Conservation (phyloP, 1,140 invertebrate genomes). For the Polyergus mexicanus region DNA sequence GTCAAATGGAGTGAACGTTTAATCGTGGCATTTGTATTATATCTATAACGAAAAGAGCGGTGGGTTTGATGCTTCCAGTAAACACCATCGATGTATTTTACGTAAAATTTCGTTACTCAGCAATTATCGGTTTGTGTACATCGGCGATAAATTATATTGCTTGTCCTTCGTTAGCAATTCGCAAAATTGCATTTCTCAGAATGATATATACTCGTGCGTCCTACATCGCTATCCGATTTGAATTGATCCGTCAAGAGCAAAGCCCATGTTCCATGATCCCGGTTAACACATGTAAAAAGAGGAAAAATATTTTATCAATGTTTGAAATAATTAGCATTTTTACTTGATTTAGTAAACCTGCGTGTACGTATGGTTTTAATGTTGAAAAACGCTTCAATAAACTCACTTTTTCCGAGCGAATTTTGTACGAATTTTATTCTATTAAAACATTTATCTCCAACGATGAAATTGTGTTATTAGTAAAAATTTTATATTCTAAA, state of each 20-base stretch:
- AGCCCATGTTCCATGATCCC: too few relatives aligned
- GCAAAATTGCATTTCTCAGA: slow-evolving; percentile 66
- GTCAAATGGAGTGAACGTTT: not conserved
- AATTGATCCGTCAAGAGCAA: slow-evolving; percentile 26
- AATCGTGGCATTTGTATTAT: not conserved
- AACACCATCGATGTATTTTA: slow-evolving; percentile 47
- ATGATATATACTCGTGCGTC: slow-evolving; percentile 30
- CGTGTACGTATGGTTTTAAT: not conserved
- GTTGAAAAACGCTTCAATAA: not conserved
- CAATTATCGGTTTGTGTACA: slow-evolving; percentile 33
- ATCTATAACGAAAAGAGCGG: not conserved
- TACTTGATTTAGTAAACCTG: slow-evolving; percentile 5
- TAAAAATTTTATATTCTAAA: slow-evolving; percentile 1
- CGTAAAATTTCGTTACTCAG: slow-evolving; percentile 60
- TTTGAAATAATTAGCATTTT: slow-evolving; percentile 44
- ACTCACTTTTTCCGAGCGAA: not conserved
- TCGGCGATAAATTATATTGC: slow-evolving; percentile 25
- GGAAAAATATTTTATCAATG: not conserved
- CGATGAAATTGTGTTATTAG: not conserved
- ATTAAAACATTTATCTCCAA: not conserved
- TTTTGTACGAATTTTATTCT: slow-evolving; percentile 13
- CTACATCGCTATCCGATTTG: slow-evolving; percentile 19
- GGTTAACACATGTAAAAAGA: slow-evolving; percentile 5
- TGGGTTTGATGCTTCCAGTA: slow-evolving; percentile 21
- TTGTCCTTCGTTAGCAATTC: slow-evolving; percentile 64